These are phyloP conservation scores for Masnerella sp. DNA, from an alignment of 2,888 invertebrate genomes.

Conservation along the genomic window DNA sequence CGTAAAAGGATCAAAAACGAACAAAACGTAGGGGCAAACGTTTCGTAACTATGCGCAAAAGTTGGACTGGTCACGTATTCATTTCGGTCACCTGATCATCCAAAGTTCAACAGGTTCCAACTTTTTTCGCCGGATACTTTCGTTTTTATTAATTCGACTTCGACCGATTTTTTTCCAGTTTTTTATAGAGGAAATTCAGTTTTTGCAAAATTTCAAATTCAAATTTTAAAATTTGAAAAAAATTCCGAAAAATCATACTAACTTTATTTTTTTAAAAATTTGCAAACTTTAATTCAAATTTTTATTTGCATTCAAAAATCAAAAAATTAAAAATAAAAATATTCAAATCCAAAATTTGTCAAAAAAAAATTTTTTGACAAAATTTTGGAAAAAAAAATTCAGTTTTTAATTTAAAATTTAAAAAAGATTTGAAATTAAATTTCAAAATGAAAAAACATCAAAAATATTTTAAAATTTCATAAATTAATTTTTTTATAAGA, in stretches of 20 bases:
- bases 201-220: background rate
- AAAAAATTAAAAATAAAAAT: too few species aligned
- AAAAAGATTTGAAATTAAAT: too few species aligned
- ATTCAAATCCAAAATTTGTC: too few species aligned
- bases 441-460: too few species aligned
- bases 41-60: conserved; percentile 47
- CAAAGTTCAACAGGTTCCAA: conserved; percentile 38
- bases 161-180: background rate
- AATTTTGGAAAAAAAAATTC: too few species aligned
- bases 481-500: too few species aligned
- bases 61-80: conserved; percentile 18
- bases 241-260: too few species aligned
- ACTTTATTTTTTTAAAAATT: background rate
- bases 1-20: conserved; percentile 30
- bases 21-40: background rate
- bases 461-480: too few species aligned
- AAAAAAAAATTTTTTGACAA: too few species aligned
- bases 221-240: too few species aligned
- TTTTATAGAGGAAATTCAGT: background rate
- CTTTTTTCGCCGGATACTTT: background rate
- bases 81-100: conserved; percentile 28
- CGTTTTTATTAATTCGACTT: background rate
- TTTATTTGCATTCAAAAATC: background rate
- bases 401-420: too few species aligned
- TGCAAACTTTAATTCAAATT: background rate